These are phyloP conservation scores for Tursiops truncatus DNA, from an alignment of 2,113 vertebrate species.

Conservation along the genomic window DNA sequence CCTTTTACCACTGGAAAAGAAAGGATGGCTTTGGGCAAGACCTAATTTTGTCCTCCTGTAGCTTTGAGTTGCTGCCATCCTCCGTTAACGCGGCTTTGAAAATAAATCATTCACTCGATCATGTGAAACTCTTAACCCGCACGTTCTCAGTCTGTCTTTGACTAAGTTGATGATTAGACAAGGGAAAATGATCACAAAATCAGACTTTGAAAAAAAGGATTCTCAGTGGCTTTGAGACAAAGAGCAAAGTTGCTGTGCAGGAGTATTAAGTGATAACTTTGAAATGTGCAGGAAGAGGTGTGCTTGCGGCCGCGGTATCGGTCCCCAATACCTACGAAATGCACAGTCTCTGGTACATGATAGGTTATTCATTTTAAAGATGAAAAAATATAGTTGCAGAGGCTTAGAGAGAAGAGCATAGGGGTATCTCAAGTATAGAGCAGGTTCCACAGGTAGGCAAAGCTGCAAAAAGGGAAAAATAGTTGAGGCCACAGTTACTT, in stretches of 20 bases:
- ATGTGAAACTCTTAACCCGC: neutral
- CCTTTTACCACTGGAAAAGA: conserved; percentile 64
- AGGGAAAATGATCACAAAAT: neutral
- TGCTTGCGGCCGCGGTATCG: neutral
- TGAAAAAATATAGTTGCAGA: neutral
- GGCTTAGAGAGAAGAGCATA: neutral
- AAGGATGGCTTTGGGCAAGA: conserved; percentile 1
- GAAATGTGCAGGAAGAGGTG: too few species aligned
- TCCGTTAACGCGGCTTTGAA: conserved; percentile 42
- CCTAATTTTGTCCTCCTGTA: conserved; percentile 25
- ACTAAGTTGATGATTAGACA: neutral
- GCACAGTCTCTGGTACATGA: neutral
- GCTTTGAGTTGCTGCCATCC: neutral
- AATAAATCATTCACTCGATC: conserved; percentile 21
- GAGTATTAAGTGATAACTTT: neutral
- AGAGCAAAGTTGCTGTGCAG: neutral
- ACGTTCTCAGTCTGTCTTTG: neutral
- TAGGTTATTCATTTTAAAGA: neutral
- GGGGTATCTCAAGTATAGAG: fast-evolving
- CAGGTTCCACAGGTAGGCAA: neutral
- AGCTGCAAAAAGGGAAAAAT: neutral
- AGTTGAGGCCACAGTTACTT: neutral
- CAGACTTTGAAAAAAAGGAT: neutral
- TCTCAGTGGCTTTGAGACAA: neutral
- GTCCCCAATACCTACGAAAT: too few species aligned